phyloP scores from a whole-genome alignment of 2,888 invertebrate species.

The Eumacrocentrus americanus region DNA sequence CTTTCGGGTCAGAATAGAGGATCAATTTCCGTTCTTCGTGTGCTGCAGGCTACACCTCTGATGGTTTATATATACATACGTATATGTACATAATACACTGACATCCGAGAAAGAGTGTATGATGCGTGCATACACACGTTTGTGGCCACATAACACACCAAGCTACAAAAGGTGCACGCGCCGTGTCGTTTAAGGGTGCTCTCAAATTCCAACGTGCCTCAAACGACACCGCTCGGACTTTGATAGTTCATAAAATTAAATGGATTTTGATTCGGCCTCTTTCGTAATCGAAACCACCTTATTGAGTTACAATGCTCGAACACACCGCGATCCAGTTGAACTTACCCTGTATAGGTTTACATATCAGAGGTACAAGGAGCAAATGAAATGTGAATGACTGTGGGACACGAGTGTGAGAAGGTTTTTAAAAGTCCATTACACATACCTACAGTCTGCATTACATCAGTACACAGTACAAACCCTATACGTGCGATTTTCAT shows the following conservation, averaged over 20 bases:
- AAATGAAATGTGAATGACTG: constrained; percentile 7
- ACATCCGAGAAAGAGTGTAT: constrained; percentile 23
- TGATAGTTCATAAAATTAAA: constrained; percentile 54
- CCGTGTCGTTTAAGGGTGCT: constrained; percentile 31
- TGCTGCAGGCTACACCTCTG: too few species aligned
- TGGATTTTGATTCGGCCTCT: constrained; percentile 53
- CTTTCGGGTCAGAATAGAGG: too few species aligned
- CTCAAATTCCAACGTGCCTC: constrained; percentile 43
- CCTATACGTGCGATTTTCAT: neutral
- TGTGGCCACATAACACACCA: too few species aligned
- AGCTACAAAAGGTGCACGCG: constrained; percentile 32
- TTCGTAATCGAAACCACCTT: constrained; percentile 47
- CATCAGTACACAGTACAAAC: too few species aligned
- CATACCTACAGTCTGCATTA: neutral
- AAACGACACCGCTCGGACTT: constrained; percentile 44
- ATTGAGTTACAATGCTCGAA: constrained; percentile 18
- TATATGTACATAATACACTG: constrained; percentile 25
- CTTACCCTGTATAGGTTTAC: too few species aligned
- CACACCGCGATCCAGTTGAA: neutral
- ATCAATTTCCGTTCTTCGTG: neutral
- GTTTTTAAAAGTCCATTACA: neutral
- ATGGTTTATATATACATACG: neutral
- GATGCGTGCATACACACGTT: constrained; percentile 22
- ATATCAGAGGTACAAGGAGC: constrained; percentile 3
- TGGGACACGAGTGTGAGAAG: neutral